Conservation (phyloP, 2,113 vertebrate species). For the Oncorhynchus tshawytscha region DNA sequence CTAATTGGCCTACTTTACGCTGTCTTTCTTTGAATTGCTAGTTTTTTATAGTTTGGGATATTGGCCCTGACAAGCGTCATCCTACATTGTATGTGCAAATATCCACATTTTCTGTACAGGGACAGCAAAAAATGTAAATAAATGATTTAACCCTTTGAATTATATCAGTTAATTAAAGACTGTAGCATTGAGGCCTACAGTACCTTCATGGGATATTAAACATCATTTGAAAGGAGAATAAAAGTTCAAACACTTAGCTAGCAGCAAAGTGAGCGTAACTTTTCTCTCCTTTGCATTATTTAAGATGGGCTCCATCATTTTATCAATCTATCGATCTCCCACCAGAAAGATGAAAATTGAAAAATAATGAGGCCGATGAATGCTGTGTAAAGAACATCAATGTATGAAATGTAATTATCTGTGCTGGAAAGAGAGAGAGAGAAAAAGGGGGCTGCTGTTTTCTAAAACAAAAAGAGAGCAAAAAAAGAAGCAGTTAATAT, state of each 20-base stretch:
- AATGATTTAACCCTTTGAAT: conserved; percentile 54
- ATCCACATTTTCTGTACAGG: conserved; percentile 38
- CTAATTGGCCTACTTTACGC: conserved; percentile 80
- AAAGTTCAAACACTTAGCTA: conserved; percentile 77
- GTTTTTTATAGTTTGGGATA: conserved; percentile 73
- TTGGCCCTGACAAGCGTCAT: conserved; percentile 72
- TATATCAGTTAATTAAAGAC: background rate
- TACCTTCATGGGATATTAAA: conserved; percentile 67
- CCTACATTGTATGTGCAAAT: conserved; percentile 46
- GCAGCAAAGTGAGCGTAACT: conserved; percentile 75
- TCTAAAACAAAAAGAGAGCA: conserved; percentile 78
- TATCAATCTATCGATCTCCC: conserved; percentile 84
- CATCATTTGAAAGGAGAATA: conserved; percentile 68
- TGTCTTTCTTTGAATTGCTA: conserved; percentile 71
- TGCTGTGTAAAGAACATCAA: conserved; percentile 81
- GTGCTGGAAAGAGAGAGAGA: conserved; percentile 60
- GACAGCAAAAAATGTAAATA: conserved; percentile 59
- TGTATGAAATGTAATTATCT: conserved; percentile 83
- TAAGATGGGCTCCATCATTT: conserved; percentile 81
- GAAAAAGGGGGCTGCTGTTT: conserved; percentile 74
- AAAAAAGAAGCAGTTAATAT: conserved; percentile 77
- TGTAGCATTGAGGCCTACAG: conserved; percentile 41
- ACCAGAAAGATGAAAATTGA: conserved; percentile 82
- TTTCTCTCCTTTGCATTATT: conserved; percentile 77
- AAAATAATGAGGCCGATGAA: conserved; percentile 82